Evolutionary conservation across 2,797 vertebrate species (phyloP).

Genomic region (Pseudopleuronectes americanus): DNA sequence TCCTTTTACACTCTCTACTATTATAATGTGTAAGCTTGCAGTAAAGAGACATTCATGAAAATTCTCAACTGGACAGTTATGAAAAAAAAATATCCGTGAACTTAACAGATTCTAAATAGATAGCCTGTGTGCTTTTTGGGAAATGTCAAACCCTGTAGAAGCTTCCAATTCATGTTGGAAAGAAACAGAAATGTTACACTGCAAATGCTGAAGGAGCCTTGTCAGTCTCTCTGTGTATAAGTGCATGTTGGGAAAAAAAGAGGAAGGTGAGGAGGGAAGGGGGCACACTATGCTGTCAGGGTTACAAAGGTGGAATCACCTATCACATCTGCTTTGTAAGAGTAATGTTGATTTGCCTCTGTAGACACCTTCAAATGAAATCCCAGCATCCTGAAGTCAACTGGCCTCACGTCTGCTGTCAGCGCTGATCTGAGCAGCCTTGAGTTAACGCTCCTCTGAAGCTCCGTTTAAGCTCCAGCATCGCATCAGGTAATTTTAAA

Average conservation of each 20-base stretch:
- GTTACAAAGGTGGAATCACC: slow-evolving; percentile 24
- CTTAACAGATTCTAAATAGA: slow-evolving; percentile 9
- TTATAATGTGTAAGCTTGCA: too few species aligned
- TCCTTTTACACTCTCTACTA: too few species aligned
- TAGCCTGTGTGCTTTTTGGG: neutral
- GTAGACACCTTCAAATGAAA: slow-evolving; percentile 29
- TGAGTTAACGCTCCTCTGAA: slow-evolving; percentile 15
- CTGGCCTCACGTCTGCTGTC: slow-evolving; percentile 42
- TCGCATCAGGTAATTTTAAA: slow-evolving; percentile 40
- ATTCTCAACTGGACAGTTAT: too few species aligned
- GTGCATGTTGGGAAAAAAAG: neutral
- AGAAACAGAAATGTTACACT: neutral
- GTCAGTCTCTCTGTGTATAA: neutral
- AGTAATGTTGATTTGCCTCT: slow-evolving; percentile 19
- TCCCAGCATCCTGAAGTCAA: slow-evolving; percentile 22
- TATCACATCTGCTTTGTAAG: slow-evolving; percentile 37
- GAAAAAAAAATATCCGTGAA: too few species aligned
- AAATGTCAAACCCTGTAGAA: slow-evolving; percentile 10
- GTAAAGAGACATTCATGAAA: too few species aligned
- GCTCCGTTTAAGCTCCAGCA: slow-evolving; percentile 34
- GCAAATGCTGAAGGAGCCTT: too few species aligned
- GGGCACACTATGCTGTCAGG: slow-evolving; percentile 7
- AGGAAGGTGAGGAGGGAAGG: too few species aligned
- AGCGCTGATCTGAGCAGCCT: slow-evolving; percentile 17
- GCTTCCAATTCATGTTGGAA: slow-evolving; percentile 2